These are phyloP conservation scores for Glaucomys volans DNA, from an alignment of 2,113 vertebrate genomes.

Conservation along the genomic window DNA sequence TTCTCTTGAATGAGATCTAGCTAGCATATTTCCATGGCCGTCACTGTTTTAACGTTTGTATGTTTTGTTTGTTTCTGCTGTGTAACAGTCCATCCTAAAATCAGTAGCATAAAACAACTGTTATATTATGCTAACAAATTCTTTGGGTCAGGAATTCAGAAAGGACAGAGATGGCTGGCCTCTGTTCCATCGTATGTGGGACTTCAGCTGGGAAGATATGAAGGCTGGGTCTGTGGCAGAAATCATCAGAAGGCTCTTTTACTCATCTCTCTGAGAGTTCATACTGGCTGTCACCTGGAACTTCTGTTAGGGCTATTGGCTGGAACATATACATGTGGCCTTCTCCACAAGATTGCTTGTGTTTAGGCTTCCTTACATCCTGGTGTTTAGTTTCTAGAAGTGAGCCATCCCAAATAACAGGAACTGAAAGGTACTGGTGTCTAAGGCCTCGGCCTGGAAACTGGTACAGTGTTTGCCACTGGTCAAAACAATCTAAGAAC, in stretches of 20 bases:
- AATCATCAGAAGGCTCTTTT: neutral
- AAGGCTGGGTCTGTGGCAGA: no score
- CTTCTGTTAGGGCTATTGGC: neutral
- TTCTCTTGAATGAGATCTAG: neutral
- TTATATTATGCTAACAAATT: neutral
- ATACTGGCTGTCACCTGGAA: neutral
- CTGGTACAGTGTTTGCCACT: neutral
- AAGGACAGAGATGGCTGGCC: neutral
- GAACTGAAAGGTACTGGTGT: neutral
- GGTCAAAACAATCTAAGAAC: neutral
- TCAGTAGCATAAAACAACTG: neutral
- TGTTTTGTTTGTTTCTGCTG: neutral
- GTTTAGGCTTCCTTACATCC: neutral
- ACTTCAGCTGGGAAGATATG: neutral
- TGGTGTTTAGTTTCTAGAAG: neutral
- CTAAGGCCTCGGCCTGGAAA: neutral
- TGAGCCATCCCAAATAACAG: neutral
- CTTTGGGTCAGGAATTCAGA: neutral
- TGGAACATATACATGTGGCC: neutral
- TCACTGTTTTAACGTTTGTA: neutral
- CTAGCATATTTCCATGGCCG: neutral
- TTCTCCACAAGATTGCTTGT: neutral
- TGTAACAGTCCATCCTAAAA: neutral
- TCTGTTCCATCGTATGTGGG: neutral
- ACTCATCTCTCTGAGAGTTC: neutral